A percentile compares a stretch with the other conserved stretches of the same genome.
Conservation (phyloP, 2,797 vertebrate genomes). For the Silurus aristotelis region DNA sequence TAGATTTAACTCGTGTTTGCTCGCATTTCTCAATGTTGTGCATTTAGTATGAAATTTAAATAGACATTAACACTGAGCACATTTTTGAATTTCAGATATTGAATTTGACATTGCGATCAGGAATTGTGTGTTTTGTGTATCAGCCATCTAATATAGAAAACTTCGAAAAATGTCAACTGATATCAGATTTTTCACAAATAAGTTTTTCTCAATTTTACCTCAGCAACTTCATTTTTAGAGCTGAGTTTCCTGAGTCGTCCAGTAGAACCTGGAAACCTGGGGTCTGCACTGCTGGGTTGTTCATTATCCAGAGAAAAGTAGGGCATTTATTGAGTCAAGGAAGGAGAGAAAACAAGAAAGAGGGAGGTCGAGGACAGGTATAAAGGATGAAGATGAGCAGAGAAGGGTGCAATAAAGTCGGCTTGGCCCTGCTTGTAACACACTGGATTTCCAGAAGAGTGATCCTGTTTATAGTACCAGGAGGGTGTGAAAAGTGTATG, state of each 20-base stretch:
- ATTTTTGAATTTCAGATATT: too few species aligned
- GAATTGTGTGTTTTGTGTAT: background rate
- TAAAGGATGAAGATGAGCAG: background rate
- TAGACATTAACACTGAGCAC: too few species aligned
- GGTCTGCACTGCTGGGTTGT: slow-evolving; percentile 10
- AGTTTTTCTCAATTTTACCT: background rate
- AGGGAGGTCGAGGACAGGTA: background rate
- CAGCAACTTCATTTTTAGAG: background rate
- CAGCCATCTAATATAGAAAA: background rate
- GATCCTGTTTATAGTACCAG: slow-evolving; percentile 18
- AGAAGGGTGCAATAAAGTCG: slow-evolving; percentile 8
- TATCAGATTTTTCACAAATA: background rate
- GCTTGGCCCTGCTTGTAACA: slow-evolving; percentile 8
- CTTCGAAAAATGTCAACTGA: background rate
- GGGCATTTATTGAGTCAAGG: background rate
- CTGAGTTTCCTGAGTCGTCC: background rate
- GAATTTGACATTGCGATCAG: background rate
- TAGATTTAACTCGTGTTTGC: background rate
- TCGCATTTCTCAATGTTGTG: background rate
- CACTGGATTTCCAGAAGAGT: slow-evolving; percentile 1
- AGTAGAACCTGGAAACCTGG: background rate
- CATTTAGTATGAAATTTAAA: background rate
- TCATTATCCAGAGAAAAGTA: slow-evolving; percentile 10
- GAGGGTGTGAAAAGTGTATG: background rate
- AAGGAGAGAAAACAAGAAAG: background rate